Evolutionary conservation across 2,797 vertebrate species (phyloP).

Genomic region (Chelon labrosus): DNA sequence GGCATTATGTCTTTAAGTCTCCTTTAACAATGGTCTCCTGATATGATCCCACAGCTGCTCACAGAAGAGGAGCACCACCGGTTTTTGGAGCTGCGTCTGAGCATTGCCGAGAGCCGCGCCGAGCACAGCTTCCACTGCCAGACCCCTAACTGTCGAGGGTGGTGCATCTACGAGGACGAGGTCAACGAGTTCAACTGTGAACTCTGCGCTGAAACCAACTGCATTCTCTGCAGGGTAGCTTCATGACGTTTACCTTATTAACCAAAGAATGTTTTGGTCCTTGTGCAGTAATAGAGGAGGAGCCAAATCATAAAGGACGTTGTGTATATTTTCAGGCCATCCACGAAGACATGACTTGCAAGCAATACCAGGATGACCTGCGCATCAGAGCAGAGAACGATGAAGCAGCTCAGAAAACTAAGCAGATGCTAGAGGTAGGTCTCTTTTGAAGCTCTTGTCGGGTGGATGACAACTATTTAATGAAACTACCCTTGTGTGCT

Average conservation of each 20-base stretch:
- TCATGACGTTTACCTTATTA: neutral
- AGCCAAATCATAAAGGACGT: neutral
- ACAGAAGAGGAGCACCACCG: conserved; percentile 86
- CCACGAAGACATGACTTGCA: conserved; percentile 89
- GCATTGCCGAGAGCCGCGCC: conserved; percentile 89
- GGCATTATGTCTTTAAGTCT: too few relatives aligned
- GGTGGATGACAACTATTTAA: neutral
- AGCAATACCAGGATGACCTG: conserved; percentile 92
- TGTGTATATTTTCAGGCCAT: conserved; percentile 83
- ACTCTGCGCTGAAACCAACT: conserved; percentile 86
- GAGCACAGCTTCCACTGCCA: conserved; percentile 93
- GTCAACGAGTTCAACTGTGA: conserved; percentile 89
- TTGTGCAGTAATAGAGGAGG: too few relatives aligned
- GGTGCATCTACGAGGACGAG: conserved; percentile 94
- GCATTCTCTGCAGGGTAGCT: conserved; percentile 90
- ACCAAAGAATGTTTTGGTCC: fast-evolving
- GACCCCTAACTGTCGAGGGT: conserved; percentile 89
- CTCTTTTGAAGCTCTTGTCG: neutral
- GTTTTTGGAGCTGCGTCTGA: conserved; percentile 88
- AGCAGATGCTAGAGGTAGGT: conserved; percentile 86
- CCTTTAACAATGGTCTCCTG: too few relatives aligned
- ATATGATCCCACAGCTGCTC: conserved; percentile 80
- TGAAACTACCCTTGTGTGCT: neutral
- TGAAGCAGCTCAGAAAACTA: conserved; percentile 86
- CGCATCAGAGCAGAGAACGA: conserved; percentile 87